These are phyloP conservation scores for Chelonoidis abingdonii DNA, from an alignment of 2,113 vertebrate species.

Conservation along the genomic window DNA sequence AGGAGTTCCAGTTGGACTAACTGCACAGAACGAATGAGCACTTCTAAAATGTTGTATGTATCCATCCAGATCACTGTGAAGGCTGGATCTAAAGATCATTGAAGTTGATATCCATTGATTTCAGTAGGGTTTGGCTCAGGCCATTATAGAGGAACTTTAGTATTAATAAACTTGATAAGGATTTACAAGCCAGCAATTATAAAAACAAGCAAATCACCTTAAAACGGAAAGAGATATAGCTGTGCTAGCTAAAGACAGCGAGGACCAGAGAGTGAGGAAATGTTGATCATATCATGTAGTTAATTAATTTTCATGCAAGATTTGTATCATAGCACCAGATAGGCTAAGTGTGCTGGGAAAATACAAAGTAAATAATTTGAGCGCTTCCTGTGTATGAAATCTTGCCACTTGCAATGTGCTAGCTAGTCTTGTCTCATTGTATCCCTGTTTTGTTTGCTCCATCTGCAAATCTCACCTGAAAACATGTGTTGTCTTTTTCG, in stretches of 20 bases:
- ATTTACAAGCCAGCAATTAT: background rate
- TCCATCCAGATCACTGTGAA: background rate
- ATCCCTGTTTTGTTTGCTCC: background rate
- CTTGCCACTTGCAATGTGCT: background rate
- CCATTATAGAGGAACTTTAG: background rate
- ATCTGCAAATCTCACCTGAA: background rate
- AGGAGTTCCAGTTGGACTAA: slow-evolving; percentile 61
- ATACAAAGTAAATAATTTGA: background rate
- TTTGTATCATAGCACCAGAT: background rate
- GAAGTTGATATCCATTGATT: background rate
- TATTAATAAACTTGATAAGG: background rate
- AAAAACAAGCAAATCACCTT: background rate
- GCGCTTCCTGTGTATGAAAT: background rate
- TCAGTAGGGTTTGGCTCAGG: background rate
- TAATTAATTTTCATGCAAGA: background rate
- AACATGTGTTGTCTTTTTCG: background rate
- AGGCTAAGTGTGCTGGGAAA: background rate
- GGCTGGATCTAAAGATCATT: background rate
- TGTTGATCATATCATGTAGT: background rate
- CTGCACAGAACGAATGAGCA: background rate
- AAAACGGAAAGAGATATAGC: background rate
- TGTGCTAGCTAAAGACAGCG: background rate
- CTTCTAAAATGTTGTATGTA: background rate
- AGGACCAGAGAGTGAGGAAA: background rate
- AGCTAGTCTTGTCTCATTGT: background rate